A percentile compares a stretch with the other conserved stretches of the same genome.
Conservation (phyloP, 2,113 vertebrate genomes). For the Crocuta crocuta region DNA sequence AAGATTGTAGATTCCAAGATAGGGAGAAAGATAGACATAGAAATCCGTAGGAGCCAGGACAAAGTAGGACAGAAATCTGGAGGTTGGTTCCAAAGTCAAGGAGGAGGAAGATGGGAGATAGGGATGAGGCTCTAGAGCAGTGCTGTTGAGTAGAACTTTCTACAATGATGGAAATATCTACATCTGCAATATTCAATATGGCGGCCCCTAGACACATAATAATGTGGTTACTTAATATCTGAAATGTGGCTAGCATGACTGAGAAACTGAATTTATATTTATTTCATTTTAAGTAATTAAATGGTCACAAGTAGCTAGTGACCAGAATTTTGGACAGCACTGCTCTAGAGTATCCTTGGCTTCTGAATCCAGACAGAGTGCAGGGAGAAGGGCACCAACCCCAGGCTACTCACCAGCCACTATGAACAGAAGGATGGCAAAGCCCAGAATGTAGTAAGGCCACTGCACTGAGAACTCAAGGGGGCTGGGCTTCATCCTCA, state of each 20-base stretch:
- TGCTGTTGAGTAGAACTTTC: neutral
- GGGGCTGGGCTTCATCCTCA: conserved; percentile 51
- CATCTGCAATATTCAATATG: neutral
- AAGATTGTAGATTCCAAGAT: neutral
- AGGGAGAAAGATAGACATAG: neutral
- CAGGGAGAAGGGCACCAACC: neutral
- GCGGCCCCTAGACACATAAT: neutral
- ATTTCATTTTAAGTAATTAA: conserved; percentile 15
- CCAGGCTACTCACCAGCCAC: conserved; percentile 65
- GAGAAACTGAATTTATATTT: neutral
- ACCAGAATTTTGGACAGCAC: neutral
- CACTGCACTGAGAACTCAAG: conserved; percentile 54
- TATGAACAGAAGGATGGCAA: conserved; percentile 55
- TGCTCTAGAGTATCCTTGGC: neutral
- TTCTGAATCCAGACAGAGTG: neutral
- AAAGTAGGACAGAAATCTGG: neutral
- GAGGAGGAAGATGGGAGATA: neutral
- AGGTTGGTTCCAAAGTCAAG: neutral
- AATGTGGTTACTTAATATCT: neutral
- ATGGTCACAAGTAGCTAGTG: neutral
- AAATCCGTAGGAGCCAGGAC: neutral
- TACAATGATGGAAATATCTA: neutral
- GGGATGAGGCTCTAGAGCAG: neutral
- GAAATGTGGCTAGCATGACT: neutral
- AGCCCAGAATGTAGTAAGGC: conserved; percentile 68